Conservation (phyloP, 2,113 vertebrate genomes). For the Pelmatolapia mariae region DNA sequence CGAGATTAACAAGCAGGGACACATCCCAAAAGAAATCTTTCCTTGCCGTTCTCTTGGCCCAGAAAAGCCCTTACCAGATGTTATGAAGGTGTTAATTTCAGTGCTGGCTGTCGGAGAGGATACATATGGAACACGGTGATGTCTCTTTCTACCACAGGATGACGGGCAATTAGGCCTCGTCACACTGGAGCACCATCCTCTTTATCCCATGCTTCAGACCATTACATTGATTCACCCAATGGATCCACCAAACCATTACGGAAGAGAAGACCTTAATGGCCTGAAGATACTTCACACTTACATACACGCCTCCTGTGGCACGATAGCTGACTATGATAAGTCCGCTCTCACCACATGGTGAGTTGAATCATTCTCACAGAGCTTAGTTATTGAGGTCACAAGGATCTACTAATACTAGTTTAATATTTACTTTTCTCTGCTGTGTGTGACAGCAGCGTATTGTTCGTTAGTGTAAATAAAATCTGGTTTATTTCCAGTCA, state of each 20-base stretch:
- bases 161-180: slow-evolving; percentile 71
- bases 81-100: slow-evolving; percentile 73
- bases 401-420: neutral
- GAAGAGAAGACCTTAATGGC: slow-evolving; percentile 50
- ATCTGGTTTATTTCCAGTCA: slow-evolving; percentile 9
- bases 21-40: slow-evolving; percentile 43
- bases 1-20: slow-evolving; percentile 34
- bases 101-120: slow-evolving; percentile 54
- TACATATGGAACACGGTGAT: slow-evolving; percentile 60
- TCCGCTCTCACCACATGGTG: neutral
- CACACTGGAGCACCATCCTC: slow-evolving; percentile 58
- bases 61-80: slow-evolving; percentile 70
- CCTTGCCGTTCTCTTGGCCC: slow-evolving; percentile 58
- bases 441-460: neutral
- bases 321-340: neutral
- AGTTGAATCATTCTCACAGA: neutral
- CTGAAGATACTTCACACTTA: slow-evolving; percentile 45
- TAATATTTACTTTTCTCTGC: neutral
- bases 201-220: slow-evolving; percentile 56
- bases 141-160: slow-evolving; percentile 65
- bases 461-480: slow-evolving; percentile 26
- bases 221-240: slow-evolving; percentile 58
- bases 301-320: neutral
- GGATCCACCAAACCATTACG: slow-evolving; percentile 50
- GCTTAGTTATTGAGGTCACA: neutral